Conservation (phyloP, 2,113 vertebrate genomes). For the Brienomyrus brachyistius region DNA sequence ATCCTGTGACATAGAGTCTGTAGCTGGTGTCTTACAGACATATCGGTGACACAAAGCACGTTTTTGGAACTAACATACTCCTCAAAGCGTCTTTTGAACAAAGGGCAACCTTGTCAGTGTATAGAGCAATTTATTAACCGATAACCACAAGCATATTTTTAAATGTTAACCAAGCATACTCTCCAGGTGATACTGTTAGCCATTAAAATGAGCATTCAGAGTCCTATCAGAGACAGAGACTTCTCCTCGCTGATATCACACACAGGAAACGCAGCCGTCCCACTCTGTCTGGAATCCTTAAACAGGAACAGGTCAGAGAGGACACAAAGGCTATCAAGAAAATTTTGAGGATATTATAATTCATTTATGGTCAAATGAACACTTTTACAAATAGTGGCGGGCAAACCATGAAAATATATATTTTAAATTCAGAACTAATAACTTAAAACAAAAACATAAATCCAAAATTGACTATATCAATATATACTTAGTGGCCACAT, state of each 20-base stretch:
- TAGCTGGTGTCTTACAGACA: neutral
- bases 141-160: slow-evolving; percentile 6
- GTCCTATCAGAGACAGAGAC: neutral
- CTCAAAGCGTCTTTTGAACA: neutral
- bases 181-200: neutral
- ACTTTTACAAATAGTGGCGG: neutral
- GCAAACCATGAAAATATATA: neutral
- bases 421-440: neutral
- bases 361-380: neutral
- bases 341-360: neutral
- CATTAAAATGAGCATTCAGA: neutral
- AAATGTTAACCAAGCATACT: neutral
- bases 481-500: neutral
- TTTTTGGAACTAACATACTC: neutral
- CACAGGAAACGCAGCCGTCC: neutral
- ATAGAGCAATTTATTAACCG: slow-evolving; percentile 14
- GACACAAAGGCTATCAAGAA: neutral
- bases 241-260: neutral
- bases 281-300: neutral
- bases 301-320: neutral
- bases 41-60: neutral
- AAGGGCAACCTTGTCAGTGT: neutral
- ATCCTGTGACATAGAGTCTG: neutral
- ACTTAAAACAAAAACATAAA: neutral
- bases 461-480: neutral